Conservation (phyloP, 2,888 invertebrate genomes). For the Tethea ocularis region DNA sequence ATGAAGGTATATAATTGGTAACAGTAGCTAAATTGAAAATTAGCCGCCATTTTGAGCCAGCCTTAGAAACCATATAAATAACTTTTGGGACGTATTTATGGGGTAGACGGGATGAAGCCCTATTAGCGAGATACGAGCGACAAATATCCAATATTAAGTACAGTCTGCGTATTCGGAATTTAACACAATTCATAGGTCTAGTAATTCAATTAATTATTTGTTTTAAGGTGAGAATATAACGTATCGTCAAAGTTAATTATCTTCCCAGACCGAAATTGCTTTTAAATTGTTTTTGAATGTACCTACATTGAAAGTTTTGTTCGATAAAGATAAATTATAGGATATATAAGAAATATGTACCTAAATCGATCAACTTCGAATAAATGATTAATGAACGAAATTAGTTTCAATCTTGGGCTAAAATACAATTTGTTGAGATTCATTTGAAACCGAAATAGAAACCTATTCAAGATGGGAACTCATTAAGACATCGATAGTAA, state of each 20-base stretch:
- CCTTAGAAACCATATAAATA: slow-evolving; percentile 68
- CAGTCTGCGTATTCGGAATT: slow-evolving; percentile 43
- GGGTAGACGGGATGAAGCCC: slow-evolving; percentile 64
- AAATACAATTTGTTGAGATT: slow-evolving; percentile 21
- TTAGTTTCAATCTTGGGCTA: slow-evolving; percentile 8
- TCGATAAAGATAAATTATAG: slow-evolving; percentile 9
- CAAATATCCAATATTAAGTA: slow-evolving; percentile 49
- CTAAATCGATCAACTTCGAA: neutral
- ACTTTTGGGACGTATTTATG: slow-evolving; percentile 63
- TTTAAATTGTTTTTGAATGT: neutral
- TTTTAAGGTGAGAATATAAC: neutral
- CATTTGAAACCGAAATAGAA: slow-evolving; percentile 32
- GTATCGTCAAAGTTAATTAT: too few species aligned
- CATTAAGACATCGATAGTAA: slow-evolving; percentile 45
- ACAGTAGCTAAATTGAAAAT: slow-evolving; percentile 45
- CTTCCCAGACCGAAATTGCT: neutral
- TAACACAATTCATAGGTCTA: slow-evolving; percentile 47
- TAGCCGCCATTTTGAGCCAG: slow-evolving; percentile 70
- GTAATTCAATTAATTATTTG: slow-evolving; percentile 27
- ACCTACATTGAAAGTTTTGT: too few species aligned
- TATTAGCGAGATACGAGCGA: slow-evolving; percentile 44
- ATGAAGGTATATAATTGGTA: slow-evolving; percentile 28
- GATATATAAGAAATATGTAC: neutral
- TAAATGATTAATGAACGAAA: slow-evolving; percentile 2
- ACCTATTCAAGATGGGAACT: slow-evolving; percentile 46